These are phyloP conservation scores for Hipparchia sbordonii DNA, from an alignment of 2,888 invertebrate genomes.

Conservation along the genomic window DNA sequence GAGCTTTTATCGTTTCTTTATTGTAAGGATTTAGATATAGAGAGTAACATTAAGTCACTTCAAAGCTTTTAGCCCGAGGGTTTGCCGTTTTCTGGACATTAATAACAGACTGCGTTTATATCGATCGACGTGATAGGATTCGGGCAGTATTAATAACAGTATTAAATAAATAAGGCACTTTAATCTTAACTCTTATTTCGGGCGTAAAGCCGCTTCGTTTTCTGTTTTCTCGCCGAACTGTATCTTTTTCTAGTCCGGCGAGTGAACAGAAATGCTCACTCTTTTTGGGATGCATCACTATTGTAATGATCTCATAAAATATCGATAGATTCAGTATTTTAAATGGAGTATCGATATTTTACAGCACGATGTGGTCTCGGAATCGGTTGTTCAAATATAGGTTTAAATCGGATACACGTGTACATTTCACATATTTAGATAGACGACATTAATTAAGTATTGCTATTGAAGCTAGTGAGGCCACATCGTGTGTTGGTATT, in stretches of 20 bases:
- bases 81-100: conserved; percentile 36
- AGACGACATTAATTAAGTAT: conserved; percentile 30
- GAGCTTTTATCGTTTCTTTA: conserved; percentile 43
- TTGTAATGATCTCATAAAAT: conserved; percentile 48
- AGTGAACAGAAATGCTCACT: conserved; percentile 45
- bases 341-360: conserved; percentile 42
- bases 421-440: conserved; percentile 41
- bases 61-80: conserved; percentile 39
- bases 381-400: conserved; percentile 31
- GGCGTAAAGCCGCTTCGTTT: conserved; percentile 54
- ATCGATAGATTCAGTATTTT: conserved; percentile 48
- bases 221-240: conserved; percentile 54
- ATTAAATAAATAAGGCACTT: conserved; percentile 50
- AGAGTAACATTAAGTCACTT: conserved; percentile 30
- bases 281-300: conserved; percentile 33
- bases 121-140: conserved; percentile 42
- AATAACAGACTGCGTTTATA: conserved; percentile 43
- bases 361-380: conserved; percentile 34
- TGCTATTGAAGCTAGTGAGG: conserved; percentile 36
- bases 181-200: conserved; percentile 46
- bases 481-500: conserved; percentile 45
- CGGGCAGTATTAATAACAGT: conserved; percentile 62
- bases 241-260: conserved; percentile 46
- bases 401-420: conserved; percentile 20
- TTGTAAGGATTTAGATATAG: conserved; percentile 36